Conservation (phyloP, 37 sponge, comb jelly and placozoan species). For the Beroe ovata region DNA sequence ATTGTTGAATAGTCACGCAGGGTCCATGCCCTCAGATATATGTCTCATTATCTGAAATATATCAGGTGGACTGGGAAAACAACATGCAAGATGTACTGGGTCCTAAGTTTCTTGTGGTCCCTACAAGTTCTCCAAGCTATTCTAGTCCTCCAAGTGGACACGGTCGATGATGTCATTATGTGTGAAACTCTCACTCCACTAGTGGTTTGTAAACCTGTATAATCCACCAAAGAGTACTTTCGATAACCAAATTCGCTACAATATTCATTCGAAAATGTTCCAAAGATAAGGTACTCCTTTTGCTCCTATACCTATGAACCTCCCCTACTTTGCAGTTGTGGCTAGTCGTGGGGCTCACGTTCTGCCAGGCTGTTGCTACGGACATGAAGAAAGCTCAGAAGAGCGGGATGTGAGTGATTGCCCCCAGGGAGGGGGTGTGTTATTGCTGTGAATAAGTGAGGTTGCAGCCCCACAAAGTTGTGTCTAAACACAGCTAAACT, state of each 20-base stretch:
- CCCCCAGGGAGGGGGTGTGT: no score
- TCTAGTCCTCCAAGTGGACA: constrained; percentile 22
- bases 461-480: no score
- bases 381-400: constrained; percentile 66
- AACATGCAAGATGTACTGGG: constrained; percentile 24
- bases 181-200: constrained; percentile 40
- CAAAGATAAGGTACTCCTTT: no score
- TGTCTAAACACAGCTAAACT: no score
- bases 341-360: constrained; percentile 44
- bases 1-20: no score
- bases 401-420: constrained; percentile 54
- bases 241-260: no score
- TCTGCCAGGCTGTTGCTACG: constrained; percentile 64
- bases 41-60: no score
- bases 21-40: no score
- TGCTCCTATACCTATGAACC: no score
- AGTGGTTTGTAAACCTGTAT: constrained; percentile 21
- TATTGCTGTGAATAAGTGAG: no score
- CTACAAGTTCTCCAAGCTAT: neutral
- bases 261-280: no score
- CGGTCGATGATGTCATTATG: constrained; percentile 51
- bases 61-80: constrained; percentile 62
- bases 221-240: no score
- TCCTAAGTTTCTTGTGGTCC: neutral
- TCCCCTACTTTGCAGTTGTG: constrained; percentile 39